phyloP scores from a whole-genome alignment of 2,888 invertebrate genomes.

The Stramonita haemastoma region DNA sequence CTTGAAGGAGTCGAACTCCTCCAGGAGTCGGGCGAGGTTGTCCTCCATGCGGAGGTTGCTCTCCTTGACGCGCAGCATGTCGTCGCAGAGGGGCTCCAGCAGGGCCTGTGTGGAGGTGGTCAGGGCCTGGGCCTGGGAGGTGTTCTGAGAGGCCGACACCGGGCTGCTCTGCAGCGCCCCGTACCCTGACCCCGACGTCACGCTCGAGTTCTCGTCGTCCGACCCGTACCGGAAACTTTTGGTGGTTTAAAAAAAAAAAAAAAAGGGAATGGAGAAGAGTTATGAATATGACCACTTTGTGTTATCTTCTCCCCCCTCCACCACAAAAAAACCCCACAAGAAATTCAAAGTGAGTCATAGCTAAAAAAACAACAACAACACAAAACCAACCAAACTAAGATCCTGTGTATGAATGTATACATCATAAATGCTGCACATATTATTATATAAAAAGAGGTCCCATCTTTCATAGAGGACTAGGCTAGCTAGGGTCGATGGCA shows the following conservation, averaged over 20 bases:
- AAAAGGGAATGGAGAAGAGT: neutral
- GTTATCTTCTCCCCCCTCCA: no score
- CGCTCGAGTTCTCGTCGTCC: slow-evolving; percentile 77
- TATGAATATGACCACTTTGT: neutral
- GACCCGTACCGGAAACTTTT: slow-evolving; percentile 74
- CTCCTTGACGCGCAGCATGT: slow-evolving; percentile 88
- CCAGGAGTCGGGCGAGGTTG: slow-evolving; percentile 80
- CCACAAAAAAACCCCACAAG: no score
- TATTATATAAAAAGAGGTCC: no score
- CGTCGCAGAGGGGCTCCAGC: slow-evolving; percentile 82
- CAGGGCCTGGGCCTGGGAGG: slow-evolving; percentile 60
- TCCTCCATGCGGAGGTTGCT: slow-evolving; percentile 89
- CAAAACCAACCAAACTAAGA: no score
- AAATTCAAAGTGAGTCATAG: neutral
- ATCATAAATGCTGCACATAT: no score
- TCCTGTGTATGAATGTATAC: no score
- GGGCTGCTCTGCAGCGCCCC: slow-evolving; percentile 55
- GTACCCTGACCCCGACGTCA: slow-evolving; percentile 77
- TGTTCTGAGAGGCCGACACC: slow-evolving; percentile 65
- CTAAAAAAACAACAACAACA: no score
- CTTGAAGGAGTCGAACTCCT: slow-evolving; percentile 68
- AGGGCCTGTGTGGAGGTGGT: slow-evolving; percentile 50
- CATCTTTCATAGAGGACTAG: no score
- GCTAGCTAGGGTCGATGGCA: no score
- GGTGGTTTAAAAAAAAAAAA: neutral